Evolutionary conservation across 2,888 invertebrate genomes (phyloP).

Genomic region (Ferdinandea cuprea): DNA sequence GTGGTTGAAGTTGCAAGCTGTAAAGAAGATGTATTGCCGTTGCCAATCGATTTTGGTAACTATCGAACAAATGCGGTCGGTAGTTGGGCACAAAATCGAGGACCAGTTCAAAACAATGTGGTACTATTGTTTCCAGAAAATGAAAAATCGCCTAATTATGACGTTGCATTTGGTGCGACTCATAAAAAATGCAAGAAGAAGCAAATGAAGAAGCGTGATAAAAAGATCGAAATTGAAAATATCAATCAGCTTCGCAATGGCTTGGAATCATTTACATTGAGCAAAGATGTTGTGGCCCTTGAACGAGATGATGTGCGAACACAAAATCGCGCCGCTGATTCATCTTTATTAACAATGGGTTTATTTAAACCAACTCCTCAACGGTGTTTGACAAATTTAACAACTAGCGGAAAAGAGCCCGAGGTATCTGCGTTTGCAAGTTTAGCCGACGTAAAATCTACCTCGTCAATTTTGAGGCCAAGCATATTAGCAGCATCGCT

Average conservation of each 20-base stretch:
- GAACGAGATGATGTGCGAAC: constrained; percentile 6
- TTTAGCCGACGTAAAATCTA: constrained; percentile 44
- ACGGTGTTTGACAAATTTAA: constrained; percentile 57
- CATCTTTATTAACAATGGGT: constrained; percentile 29
- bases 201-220: constrained; percentile 78
- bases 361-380: constrained; percentile 42
- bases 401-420: constrained; percentile 37
- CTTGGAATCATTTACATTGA: constrained; percentile 81
- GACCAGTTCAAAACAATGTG: constrained; percentile 15
- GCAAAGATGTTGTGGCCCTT: constrained; percentile 77
- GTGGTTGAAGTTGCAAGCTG: neutral
- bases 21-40: constrained; percentile 39
- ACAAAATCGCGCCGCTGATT: constrained; percentile 5
- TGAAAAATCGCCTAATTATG: constrained; percentile 66
- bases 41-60: constrained; percentile 52
- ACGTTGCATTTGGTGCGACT: neutral
- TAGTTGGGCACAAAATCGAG: constrained; percentile 51
- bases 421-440: constrained; percentile 25
- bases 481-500: constrained; percentile 77
- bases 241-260: constrained; percentile 81
- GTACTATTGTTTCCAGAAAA: constrained; percentile 21
- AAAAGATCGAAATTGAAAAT: constrained; percentile 79
- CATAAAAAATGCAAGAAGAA: constrained; percentile 75
- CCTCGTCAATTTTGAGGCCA: constrained; percentile 77
- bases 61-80: constrained; percentile 60